Evolutionary conservation across 2,888 invertebrate genomes (phyloP).

Genomic region (Gryllus longicercus): DNA sequence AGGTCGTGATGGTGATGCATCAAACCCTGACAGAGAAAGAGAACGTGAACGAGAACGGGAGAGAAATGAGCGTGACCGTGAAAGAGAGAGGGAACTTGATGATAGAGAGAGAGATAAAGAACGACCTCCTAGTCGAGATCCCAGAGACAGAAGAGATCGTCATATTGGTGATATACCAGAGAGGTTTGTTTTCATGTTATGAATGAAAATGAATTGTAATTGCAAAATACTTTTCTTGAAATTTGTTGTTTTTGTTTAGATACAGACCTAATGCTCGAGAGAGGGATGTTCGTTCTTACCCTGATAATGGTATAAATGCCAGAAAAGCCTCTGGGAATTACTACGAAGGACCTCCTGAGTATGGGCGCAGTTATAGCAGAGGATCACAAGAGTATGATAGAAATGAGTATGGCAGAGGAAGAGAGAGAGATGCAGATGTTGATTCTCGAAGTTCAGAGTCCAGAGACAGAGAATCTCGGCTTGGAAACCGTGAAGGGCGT

Average conservation of each 20-base stretch:
- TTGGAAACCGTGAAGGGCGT: not conserved
- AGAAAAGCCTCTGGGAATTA: conserved; percentile 29
- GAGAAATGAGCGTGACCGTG: conserved; percentile 26
- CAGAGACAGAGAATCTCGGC: not conserved
- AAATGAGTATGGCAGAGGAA: conserved; percentile 43
- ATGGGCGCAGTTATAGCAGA: conserved; percentile 45
- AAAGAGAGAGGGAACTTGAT: conserved; percentile 25
- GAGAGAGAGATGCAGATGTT: conserved; percentile 36
- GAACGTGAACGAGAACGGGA: conserved; percentile 33
- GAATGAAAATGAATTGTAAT: not conserved
- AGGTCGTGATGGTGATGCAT: conserved; percentile 22
- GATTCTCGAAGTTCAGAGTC: conserved; percentile 30
- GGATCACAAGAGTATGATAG: conserved; percentile 45
- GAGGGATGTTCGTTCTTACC: conserved; percentile 25
- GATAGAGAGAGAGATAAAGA: conserved; percentile 28
- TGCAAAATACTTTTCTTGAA: not conserved
- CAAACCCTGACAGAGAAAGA: conserved; percentile 28
- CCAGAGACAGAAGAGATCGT: conserved; percentile 5
- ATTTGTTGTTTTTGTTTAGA: not conserved
- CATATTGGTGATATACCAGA: not conserved
- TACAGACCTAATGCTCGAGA: conserved; percentile 28
- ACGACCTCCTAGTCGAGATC: conserved; percentile 30
- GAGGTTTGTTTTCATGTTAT: not conserved
- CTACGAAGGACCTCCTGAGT: conserved; percentile 40
- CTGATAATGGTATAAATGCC: conserved; percentile 25